phyloP scores from a whole-genome alignment of 30 jellyfish, hydroid and myxozoan genomes.

The Aurelia aurita region DNA sequence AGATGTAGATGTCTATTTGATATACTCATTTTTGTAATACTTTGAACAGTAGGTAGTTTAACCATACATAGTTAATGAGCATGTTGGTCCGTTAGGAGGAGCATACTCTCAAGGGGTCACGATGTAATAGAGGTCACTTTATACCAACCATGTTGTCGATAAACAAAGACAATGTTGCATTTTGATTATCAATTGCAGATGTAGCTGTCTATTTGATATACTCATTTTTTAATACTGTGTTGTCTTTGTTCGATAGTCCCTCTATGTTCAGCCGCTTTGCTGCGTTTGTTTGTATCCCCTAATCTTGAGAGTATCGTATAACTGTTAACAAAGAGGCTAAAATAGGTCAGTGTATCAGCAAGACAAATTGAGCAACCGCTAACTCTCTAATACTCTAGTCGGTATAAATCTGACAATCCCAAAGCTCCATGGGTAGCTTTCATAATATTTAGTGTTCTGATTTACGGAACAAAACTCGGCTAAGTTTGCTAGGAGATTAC shows the following conservation, averaged over 20 bases:
- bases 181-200: not conserved
- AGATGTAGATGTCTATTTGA: slow-evolving; percentile 28
- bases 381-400: slow-evolving; percentile 45
- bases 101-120: too few species aligned
- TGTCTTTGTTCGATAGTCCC: slow-evolving; percentile 7
- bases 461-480: slow-evolving; percentile 60
- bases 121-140: too few species aligned
- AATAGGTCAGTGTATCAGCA: slow-evolving; percentile 56
- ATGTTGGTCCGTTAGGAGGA: too few species aligned
- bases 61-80: not conserved
- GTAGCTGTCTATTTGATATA: slow-evolving; percentile 33
- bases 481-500: slow-evolving; percentile 59
- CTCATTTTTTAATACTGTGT: not conserved
- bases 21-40: not conserved
- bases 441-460: slow-evolving; percentile 44
- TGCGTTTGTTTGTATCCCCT: slow-evolving; percentile 13
- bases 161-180: too few species aligned
- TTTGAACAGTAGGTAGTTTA: too few species aligned
- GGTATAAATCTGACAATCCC: slow-evolving; percentile 33
- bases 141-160: too few species aligned
- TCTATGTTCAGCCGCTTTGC: slow-evolving; percentile 14
- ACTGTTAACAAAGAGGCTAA: slow-evolving; percentile 42
- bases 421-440: slow-evolving; percentile 29
- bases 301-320: slow-evolving; percentile 35
- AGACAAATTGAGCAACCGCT: slow-evolving; percentile 52